Percentiles rank a stretch among this genome's conserved stretches.
Conservation (phyloP, 2,888 invertebrate genomes). For the Baronia brevicornis region DNA sequence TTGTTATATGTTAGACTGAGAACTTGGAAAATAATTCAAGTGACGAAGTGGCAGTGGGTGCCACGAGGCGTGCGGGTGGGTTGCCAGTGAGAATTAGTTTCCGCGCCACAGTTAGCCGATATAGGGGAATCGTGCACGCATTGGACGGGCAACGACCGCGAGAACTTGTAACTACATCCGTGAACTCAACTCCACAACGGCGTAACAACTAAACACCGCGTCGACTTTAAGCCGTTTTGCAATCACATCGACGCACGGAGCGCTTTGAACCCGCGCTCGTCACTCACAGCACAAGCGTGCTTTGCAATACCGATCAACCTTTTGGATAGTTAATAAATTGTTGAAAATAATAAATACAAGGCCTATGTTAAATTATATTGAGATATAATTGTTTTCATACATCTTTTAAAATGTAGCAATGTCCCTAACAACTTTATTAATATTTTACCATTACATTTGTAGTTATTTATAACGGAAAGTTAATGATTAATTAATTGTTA, state of each 20-base stretch:
- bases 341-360: constrained; percentile 13
- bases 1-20: not conserved
- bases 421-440: too few species aligned
- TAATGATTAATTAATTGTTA: too few species aligned
- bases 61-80: constrained; percentile 13
- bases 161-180: constrained; percentile 73
- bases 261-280: constrained; percentile 40
- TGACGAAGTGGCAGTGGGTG: constrained; percentile 6
- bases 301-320: constrained; percentile 48
- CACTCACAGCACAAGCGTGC: constrained; percentile 43
- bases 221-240: constrained; percentile 35
- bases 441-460: too few species aligned
- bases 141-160: constrained; percentile 68
- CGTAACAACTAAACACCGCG: constrained; percentile 36
- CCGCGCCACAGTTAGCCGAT: constrained; percentile 57
- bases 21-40: not conserved
- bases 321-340: constrained; percentile 35
- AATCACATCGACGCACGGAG: constrained; percentile 13
- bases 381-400: too few species aligned
- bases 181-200: constrained; percentile 37
- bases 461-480: too few species aligned
- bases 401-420: too few species aligned
- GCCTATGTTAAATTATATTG: too few species aligned
- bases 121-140: constrained; percentile 64
- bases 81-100: constrained; percentile 22